A percentile compares a stretch with the other conserved stretches of the same genome.
Conservation (phyloP, 2,888 invertebrate genomes). For the Matsumyia berberina region DNA sequence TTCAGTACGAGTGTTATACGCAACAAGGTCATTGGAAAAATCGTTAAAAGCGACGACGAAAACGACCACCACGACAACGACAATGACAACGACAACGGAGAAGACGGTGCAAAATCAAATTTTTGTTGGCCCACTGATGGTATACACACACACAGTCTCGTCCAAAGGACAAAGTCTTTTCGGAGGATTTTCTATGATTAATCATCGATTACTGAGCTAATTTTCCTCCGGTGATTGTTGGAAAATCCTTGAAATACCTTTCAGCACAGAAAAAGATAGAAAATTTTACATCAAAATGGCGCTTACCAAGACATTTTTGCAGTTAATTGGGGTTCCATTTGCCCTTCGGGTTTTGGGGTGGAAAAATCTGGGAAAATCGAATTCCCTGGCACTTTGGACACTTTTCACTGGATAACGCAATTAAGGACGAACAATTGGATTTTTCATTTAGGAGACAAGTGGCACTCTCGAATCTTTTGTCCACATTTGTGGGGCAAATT, state of each 20-base stretch:
- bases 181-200: constrained; percentile 70
- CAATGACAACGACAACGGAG: constrained; percentile 32
- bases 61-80: constrained; percentile 5
- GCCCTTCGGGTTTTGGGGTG: not conserved
- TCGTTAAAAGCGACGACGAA: constrained; percentile 81
- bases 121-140: constrained; percentile 75
- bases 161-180: constrained; percentile 29
- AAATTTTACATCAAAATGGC: constrained; percentile 77
- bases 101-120: constrained; percentile 60
- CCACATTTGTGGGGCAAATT: constrained; percentile 20
- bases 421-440: constrained; percentile 34
- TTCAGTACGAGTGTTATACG: constrained; percentile 79
- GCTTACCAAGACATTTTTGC: constrained; percentile 78
- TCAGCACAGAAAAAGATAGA: constrained; percentile 9
- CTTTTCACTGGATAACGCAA: constrained; percentile 42
- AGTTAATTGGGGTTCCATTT: constrained; percentile 46
- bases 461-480: constrained; percentile 21
- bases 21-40: constrained; percentile 85
- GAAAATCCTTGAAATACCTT: constrained; percentile 56
- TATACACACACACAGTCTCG: constrained; percentile 78
- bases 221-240: not conserved
- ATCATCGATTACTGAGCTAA: not conserved
- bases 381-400: constrained; percentile 22
- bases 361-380: constrained; percentile 41
- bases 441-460: constrained; percentile 19